Conservation (phyloP, 2,797 vertebrate species). For the Acropternis orthonyx region DNA sequence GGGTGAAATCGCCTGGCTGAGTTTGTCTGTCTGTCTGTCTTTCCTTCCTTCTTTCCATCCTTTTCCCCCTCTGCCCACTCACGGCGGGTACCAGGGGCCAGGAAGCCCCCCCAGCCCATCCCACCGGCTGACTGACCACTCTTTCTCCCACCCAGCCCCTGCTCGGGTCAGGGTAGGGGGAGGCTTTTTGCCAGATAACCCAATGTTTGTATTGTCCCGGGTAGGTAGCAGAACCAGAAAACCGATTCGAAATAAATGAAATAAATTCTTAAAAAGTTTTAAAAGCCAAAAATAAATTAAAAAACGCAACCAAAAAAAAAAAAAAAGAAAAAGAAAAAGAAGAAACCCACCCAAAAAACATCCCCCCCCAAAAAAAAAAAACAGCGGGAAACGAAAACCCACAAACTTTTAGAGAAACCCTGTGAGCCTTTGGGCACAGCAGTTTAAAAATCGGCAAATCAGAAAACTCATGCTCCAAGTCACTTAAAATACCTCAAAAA, state of each 20-base stretch:
- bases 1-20: background rate
- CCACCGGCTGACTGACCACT: fast-evolving
- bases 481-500: background rate
- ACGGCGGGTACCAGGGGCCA: no score
- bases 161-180: fast-evolving
- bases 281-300: fast-evolving
- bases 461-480: background rate
- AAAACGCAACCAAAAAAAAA: background rate
- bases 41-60: background rate
- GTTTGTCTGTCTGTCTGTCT: no score
- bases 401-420: background rate
- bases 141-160: background rate
- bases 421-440: background rate
- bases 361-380: background rate
- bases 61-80: background rate
- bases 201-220: background rate
- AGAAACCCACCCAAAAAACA: no score
- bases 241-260: background rate
- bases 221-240: background rate
- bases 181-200: fast-evolving
- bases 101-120: background rate
- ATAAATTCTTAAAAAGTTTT: no score
- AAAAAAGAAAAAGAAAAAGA: no score
- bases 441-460: background rate
- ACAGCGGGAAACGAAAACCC: background rate